Base-by-base conservation (phyloP, 2,113 vertebrate genomes). In the Plecturocebus donacophilus region DNA sequence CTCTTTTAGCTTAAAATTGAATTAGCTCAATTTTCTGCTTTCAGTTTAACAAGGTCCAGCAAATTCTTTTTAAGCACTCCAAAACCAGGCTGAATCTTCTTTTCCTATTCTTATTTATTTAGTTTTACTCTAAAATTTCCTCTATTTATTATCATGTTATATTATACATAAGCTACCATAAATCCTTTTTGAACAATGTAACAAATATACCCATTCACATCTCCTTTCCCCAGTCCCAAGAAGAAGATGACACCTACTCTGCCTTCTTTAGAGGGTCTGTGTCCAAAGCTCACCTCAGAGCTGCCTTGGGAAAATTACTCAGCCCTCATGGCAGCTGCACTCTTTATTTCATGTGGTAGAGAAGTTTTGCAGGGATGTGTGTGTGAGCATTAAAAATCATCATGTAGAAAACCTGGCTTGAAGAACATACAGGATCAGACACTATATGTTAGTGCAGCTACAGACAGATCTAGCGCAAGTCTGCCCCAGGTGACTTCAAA, bases 1-100 rank as follows among this genome's bases (percentile, higher is more conserved):
- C n/a, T 83, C 35, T 90, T 21, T 91, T 95, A 94, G 54, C 20
- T 91, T 96, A 82, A 93, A 76, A 52, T 30, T 91, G 47, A 82
- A 84, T 94, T 87, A 73, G 42, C 54, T 96, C 42, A 61, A 35
- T 49, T 90, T 84, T 96, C 25, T 87, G 40, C 6, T 76, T 89
- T 49, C 32, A 77, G 23, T 73, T 96, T 90, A 66, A 85, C 30
- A 87, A 32, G n/a, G 32, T 32, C 27, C 54, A 58, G 38, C 10
- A 94, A 90, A 76, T 92, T 87, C 30, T 77, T 45, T 82, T 35
- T 25, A 94, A 52, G 5, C 21, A 66, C 10, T 68, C 32, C 30
- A 90, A 84, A 90, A 27, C 40, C 42, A 84, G 32, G 21, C 7
- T 45, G 30, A 73, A 79, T 83, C 87, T 83, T 96, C 20, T 89